phyloP scores from a whole-genome alignment of 2,888 invertebrate genomes.

The Pemphredon lugubris region DNA sequence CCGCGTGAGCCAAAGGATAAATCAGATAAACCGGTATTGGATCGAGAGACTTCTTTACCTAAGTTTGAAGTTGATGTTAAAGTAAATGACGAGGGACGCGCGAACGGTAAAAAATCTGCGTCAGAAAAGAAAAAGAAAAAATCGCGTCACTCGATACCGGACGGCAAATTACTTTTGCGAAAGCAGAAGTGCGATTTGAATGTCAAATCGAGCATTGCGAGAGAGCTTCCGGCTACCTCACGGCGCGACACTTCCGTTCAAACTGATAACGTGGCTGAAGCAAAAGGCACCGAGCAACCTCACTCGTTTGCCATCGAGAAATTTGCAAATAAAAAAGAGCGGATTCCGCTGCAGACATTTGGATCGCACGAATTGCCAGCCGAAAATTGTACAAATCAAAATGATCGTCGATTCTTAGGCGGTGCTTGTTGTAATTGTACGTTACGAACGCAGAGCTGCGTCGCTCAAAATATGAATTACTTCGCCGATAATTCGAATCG shows the following conservation, averaged over 20 bases:
- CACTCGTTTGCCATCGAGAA: neutral
- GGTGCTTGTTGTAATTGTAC: slow-evolving; percentile 8
- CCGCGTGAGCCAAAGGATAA: too few relatives aligned
- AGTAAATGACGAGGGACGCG: too few relatives aligned
- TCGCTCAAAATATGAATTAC: neutral
- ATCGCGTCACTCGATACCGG: neutral
- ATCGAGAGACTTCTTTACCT: too few relatives aligned
- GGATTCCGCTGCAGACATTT: neutral
- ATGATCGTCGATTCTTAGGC: neutral
- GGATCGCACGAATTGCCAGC: too few relatives aligned
- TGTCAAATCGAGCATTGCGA: neutral
- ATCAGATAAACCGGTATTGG: too few relatives aligned
- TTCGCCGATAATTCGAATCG: neutral
- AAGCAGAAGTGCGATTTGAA: neutral
- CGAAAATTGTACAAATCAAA: too few relatives aligned
- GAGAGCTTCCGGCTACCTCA: neutral
- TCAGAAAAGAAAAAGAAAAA: neutral
- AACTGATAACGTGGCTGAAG: too few relatives aligned
- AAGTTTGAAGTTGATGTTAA: too few relatives aligned
- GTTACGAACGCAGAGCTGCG: slow-evolving; percentile 6
- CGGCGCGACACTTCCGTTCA: neutral
- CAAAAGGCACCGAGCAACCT: neutral
- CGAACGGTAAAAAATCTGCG: neutral
- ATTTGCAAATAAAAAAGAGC: neutral
- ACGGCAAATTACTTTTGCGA: neutral